Evolutionary conservation across 1,140 invertebrate species (phyloP).

Genomic region (Apis laboriosa): DNA sequence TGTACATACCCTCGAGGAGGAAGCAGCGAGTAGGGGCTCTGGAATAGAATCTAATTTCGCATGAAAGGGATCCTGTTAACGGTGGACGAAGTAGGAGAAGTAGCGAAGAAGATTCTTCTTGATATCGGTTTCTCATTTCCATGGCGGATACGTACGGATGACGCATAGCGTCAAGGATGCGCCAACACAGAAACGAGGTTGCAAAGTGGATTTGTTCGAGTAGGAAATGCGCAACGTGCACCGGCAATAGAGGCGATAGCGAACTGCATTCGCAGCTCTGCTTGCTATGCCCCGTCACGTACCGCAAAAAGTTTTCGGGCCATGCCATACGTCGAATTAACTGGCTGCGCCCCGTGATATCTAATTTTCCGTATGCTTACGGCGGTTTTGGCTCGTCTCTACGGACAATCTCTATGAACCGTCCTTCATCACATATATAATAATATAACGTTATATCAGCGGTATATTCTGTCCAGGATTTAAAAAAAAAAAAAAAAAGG

Average conservation of each 20-base stretch:
- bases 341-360: conserved; percentile 48
- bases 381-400: conserved; percentile 20
- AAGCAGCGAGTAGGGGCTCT: neutral
- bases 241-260: neutral
- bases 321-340: conserved; percentile 58
- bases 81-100: conserved; percentile 23
- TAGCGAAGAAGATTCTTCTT: conserved; percentile 16
- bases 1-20: no score
- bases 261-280: conserved; percentile 43
- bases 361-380: conserved; percentile 51
- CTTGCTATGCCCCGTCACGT: conserved; percentile 58
- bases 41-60: conserved; percentile 51
- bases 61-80: conserved; percentile 53
- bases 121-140: conserved; percentile 39
- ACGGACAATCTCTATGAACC: no score
- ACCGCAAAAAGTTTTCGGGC: conserved; percentile 58
- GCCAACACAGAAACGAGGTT: conserved; percentile 44
- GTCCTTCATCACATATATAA: neutral
- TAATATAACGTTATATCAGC: neutral
- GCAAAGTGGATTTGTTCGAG: conserved; percentile 64
- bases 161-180: conserved; percentile 60
- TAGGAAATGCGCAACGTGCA: conserved; percentile 57
- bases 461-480: neutral
- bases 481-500: neutral
- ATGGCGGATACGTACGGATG: conserved; percentile 46